A percentile compares a stretch with the other conserved stretches of the same genome.
Evolutionary conservation across 2,888 invertebrate species (phyloP).

Genomic region (Dicycla oo): DNA sequence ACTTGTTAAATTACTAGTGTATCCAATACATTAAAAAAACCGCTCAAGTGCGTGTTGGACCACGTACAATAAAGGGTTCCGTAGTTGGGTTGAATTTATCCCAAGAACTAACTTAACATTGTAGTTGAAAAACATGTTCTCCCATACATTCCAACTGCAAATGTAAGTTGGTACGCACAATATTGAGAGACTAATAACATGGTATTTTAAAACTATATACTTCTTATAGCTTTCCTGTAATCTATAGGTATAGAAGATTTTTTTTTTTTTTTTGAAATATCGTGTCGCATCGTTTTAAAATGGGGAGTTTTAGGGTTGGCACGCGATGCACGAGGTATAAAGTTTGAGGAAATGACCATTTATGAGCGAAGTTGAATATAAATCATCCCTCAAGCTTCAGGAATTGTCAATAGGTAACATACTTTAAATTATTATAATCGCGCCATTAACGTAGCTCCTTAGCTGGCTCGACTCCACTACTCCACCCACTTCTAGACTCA

Average conservation of each 20-base stretch:
- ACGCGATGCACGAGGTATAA: background rate
- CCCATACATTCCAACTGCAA: too few relatives aligned
- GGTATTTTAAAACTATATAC: too few relatives aligned
- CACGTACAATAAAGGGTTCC: too few relatives aligned
- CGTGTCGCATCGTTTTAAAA: background rate
- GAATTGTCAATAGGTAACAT: background rate
- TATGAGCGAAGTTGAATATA: background rate
- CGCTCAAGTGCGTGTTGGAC: too few relatives aligned
- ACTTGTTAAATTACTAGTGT: background rate
- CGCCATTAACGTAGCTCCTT: background rate
- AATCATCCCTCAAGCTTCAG: background rate
- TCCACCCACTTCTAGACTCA: background rate
- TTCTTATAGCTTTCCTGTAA: too few relatives aligned
- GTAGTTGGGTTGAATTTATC: too few relatives aligned
- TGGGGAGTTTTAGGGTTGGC: background rate
- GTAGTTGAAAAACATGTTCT: too few relatives aligned
- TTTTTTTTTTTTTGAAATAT: constrained; percentile 7
- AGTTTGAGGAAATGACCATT: constrained; percentile 1
- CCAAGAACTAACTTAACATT: too few relatives aligned
- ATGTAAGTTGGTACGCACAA: too few relatives aligned
- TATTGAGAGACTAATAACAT: too few relatives aligned
- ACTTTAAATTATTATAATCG: background rate
- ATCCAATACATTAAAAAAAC: background rate
- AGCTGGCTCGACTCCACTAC: background rate
- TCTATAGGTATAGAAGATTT: too few relatives aligned